A percentile compares a stretch with the other conserved stretches of the same genome.
phyloP scores from a whole-genome alignment of 92 coral and sea anemone genomes.

The Pocillopora grandis region DNA sequence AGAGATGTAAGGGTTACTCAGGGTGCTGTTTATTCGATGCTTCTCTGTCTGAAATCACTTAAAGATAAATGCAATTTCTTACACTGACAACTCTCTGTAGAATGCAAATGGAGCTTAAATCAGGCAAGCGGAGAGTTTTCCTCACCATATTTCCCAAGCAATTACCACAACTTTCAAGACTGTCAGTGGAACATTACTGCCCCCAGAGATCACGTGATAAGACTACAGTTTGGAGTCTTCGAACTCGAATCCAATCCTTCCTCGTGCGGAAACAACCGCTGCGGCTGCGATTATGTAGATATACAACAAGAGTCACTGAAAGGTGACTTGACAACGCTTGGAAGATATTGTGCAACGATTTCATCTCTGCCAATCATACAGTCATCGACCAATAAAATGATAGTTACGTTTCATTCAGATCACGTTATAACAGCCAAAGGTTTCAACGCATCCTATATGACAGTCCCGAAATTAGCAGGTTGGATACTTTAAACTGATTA shows the following conservation, averaged over 20 bases:
- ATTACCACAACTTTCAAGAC: slow-evolving; percentile 54
- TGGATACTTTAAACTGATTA: not conserved
- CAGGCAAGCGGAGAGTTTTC: slow-evolving; percentile 36
- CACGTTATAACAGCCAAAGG: slow-evolving; percentile 39
- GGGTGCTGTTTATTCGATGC: too few species aligned
- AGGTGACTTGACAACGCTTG: not conserved
- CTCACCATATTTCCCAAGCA: slow-evolving; percentile 59
- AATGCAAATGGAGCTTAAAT: slow-evolving; percentile 43
- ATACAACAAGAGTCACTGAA: slow-evolving; percentile 25
- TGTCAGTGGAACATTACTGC: slow-evolving; percentile 67
- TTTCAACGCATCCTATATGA: slow-evolving; percentile 37
- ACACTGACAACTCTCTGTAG: not conserved
- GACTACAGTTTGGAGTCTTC: slow-evolving; percentile 35
- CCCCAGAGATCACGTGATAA: slow-evolving; percentile 31
- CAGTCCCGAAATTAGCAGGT: slow-evolving; percentile 17
- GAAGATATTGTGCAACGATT: slow-evolving; percentile 48
- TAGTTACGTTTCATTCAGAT: slow-evolving; percentile 58
- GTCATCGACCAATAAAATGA: slow-evolving; percentile 43
- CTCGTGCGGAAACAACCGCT: slow-evolving; percentile 42
- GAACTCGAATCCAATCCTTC: slow-evolving; percentile 42
- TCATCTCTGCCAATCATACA: slow-evolving; percentile 26
- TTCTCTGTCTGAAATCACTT: too few species aligned
- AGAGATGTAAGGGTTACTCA: too few species aligned
- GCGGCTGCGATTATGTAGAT: slow-evolving; percentile 55
- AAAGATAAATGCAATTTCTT: not conserved